Percentiles rank a stretch among this genome's conserved stretches.
phyloP scores from a whole-genome alignment of 2,888 invertebrate species.

The Netelia fuscicornis region DNA sequence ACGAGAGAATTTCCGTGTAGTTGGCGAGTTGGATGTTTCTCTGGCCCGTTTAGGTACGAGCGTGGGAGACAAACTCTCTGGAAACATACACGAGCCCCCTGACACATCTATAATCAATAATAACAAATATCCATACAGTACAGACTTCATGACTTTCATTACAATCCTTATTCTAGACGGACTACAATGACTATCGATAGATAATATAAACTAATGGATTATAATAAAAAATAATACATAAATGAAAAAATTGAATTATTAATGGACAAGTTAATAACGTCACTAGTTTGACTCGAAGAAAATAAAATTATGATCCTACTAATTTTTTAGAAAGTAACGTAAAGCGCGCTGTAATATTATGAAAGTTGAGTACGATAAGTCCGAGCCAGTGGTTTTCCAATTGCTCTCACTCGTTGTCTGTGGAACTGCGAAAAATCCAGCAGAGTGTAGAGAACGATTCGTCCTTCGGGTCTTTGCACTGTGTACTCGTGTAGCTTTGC shows the following conservation, averaged over 20 bases:
- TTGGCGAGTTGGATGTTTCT: slow-evolving; percentile 30
- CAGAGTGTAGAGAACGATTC: background rate
- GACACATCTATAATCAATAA: slow-evolving; percentile 1
- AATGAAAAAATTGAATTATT: too few relatives aligned
- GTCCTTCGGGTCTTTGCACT: background rate
- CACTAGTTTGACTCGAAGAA: background rate
- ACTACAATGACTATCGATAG: too few relatives aligned
- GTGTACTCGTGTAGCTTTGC: background rate
- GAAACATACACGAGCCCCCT: slow-evolving; percentile 10
- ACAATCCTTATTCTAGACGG: too few relatives aligned
- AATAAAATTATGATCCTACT: background rate
- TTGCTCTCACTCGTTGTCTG: background rate
- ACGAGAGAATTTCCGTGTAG: slow-evolving; percentile 38
- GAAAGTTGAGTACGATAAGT: background rate
- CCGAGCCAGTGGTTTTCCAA: background rate
- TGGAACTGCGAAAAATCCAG: background rate
- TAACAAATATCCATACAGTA: background rate
- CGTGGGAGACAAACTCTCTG: slow-evolving; percentile 40
- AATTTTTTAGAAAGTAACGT: background rate
- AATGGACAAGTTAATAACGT: too few relatives aligned
- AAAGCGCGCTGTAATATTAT: background rate
- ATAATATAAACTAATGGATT: too few relatives aligned
- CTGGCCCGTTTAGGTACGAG: background rate
- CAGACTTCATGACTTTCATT: too few relatives aligned
- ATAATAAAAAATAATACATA: too few relatives aligned